A percentile compares a stretch with the other conserved stretches of the same genome.
phyloP scores from a whole-genome alignment of 2,888 invertebrate species.

The Drosophila recens region DNA sequence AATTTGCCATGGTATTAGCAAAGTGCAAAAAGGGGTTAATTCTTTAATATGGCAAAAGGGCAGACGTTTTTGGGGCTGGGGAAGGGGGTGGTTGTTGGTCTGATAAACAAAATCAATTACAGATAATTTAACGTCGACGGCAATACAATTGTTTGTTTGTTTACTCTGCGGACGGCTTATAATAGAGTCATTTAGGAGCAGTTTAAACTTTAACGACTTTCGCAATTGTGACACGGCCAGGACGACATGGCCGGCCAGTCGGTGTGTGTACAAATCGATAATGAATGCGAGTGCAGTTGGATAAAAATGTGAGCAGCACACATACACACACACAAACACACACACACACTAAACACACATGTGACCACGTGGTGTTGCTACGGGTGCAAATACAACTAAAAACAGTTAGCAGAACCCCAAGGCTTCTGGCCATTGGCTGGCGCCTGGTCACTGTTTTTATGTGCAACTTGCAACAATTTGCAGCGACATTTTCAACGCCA shows the following conservation, averaged over 20 bases:
- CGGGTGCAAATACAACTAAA: conserved; percentile 51
- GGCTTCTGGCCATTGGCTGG: conserved; percentile 24
- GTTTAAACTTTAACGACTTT: conserved; percentile 71
- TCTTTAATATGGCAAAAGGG: conserved; percentile 13
- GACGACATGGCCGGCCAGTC: conserved; percentile 13
- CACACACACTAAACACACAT: conserved; percentile 26
- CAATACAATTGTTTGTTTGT: conserved; percentile 60
- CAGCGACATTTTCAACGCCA: conserved; percentile 74
- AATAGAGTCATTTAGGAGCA: conserved; percentile 78
- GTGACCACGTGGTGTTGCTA: conserved; percentile 6
- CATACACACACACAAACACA: neutral
- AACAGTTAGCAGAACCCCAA: conserved; percentile 35
- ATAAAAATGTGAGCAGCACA: conserved; percentile 43
- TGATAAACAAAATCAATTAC: conserved; percentile 78
- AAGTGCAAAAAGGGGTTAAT: conserved; percentile 39
- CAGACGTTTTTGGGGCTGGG: neutral
- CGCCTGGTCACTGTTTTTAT: conserved; percentile 45
- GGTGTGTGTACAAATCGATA: conserved; percentile 65
- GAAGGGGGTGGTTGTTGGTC: neutral
- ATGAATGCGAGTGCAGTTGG: conserved; percentile 57
- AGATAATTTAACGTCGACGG: conserved; percentile 68
- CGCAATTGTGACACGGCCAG: conserved; percentile 43
- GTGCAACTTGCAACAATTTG: conserved; percentile 71
- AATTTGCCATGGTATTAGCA: conserved; percentile 40
- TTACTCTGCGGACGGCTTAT: conserved; percentile 55